Percentiles rank a stretch among this genome's conserved stretches.
Conservation (phyloP, 2,113 vertebrate genomes). For the Aegypius monachus region DNA sequence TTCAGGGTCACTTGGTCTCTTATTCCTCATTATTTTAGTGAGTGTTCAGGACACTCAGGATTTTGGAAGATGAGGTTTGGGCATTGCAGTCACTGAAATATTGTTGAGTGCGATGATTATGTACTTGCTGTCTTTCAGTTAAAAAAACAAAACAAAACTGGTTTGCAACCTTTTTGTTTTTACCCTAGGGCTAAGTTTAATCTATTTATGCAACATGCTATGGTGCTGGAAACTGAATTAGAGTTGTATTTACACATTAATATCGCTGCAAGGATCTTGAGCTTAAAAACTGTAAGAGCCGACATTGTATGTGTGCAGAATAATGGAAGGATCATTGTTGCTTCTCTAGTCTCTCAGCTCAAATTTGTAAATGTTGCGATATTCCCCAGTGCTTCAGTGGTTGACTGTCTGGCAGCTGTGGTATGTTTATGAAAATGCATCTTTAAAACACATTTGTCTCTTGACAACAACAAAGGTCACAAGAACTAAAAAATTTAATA, state of each 20-base stretch:
- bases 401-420: conserved; percentile 28
- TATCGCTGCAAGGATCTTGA: background rate
- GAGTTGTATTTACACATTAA: background rate
- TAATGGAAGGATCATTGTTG: background rate
- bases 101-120: background rate
- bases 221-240: conserved; percentile 2
- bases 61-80: background rate
- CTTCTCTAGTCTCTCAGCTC: background rate
- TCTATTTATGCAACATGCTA: background rate
- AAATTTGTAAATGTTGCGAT: conserved; percentile 28
- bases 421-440: conserved; percentile 35
- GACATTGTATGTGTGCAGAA: background rate
- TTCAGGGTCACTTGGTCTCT: background rate
- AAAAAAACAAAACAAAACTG: background rate
- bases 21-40: background rate
- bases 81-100: background rate
- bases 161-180: background rate
- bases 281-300: background rate
- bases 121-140: background rate
- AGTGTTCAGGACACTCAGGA: background rate
- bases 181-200: background rate
- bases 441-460: conserved; percentile 38
- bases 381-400: conserved; percentile 28
- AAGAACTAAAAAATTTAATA: conserved; percentile 13
- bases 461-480: conserved; percentile 11